Conservation (phyloP, 2,888 invertebrate species). For the Myathropa florea region DNA sequence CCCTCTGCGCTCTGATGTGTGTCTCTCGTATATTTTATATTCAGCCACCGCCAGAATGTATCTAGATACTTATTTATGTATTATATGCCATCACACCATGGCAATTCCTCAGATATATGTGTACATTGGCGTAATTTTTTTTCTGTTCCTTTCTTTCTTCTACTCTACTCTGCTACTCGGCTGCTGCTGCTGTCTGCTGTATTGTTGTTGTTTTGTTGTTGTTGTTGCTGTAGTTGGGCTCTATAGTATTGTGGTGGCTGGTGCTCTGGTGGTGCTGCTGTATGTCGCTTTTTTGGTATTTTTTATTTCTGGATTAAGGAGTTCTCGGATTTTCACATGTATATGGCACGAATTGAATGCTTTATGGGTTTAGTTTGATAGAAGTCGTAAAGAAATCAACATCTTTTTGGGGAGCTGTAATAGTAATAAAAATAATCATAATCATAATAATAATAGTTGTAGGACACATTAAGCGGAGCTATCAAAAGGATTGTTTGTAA, state of each 20-base stretch:
- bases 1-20: conserved; percentile 68
- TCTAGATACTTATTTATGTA: conserved; percentile 71
- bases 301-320: conserved; percentile 79
- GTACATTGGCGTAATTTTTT: conserved; percentile 60
- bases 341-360: conserved; percentile 81
- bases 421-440: conserved; percentile 79
- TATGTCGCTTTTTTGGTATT: conserved; percentile 68
- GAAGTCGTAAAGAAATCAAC: conserved; percentile 82
- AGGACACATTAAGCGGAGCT: conserved; percentile 62
- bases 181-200: conserved; percentile 28
- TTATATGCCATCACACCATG: conserved; percentile 70
- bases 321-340: conserved; percentile 81
- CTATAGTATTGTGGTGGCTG: conserved; percentile 49
- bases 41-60: conserved; percentile 70
- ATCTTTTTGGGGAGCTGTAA: conserved; percentile 79
- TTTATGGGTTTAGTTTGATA: conserved; percentile 82
- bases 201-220: conserved; percentile 38
- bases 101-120: conserved; percentile 68
- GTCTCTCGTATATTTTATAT: conserved; percentile 69
- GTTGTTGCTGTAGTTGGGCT: conserved; percentile 60
- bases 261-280: conserved; percentile 61
- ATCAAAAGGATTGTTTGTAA: conserved; percentile 61
- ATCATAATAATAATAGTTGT: conserved; percentile 79
- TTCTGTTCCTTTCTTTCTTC: conserved; percentile 63
- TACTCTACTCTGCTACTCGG: conserved; percentile 25